phyloP scores from a whole-genome alignment of 2,888 invertebrate species.

The Cerastis leucographa region DNA sequence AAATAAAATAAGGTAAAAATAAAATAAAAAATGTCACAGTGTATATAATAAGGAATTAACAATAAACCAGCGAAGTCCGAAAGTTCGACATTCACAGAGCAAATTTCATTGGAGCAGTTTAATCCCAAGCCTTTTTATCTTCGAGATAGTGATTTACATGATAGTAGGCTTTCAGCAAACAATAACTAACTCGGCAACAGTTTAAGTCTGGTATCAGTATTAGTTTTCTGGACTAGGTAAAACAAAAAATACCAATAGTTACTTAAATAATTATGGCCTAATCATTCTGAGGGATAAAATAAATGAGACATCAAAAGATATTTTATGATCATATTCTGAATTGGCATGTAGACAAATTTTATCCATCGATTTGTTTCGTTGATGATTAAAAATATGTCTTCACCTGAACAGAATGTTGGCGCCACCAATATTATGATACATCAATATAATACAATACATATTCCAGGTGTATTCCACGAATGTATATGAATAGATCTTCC shows the following conservation, averaged over 20 bases:
- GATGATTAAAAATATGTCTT: constrained; percentile 15
- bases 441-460: constrained; percentile 11
- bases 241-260: not conserved
- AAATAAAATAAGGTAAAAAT: no score
- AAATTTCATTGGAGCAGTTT: no score
- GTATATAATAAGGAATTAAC: no score
- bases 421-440: constrained; percentile 12
- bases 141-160: no score
- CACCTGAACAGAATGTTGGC: constrained; percentile 18
- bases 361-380: constrained; percentile 1
- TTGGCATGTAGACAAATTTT: not conserved
- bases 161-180: not conserved
- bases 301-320: not conserved
- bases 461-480: constrained; percentile 40
- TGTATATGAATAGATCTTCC: constrained; percentile 38
- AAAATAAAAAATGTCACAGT: no score
- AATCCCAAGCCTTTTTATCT: no score
- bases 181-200: not conserved
- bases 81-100: no score
- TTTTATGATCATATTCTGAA: no score
- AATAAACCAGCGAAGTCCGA: no score
- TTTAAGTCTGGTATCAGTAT: not conserved
- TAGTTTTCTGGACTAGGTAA: not conserved
- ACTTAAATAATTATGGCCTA: not conserved
- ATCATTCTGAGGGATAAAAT: not conserved